Evolutionary conservation across 1,140 invertebrate genomes (phyloP), one percentile per base, ranked within the genome.

Genomic region (Neodiprion lecontei): DNA sequence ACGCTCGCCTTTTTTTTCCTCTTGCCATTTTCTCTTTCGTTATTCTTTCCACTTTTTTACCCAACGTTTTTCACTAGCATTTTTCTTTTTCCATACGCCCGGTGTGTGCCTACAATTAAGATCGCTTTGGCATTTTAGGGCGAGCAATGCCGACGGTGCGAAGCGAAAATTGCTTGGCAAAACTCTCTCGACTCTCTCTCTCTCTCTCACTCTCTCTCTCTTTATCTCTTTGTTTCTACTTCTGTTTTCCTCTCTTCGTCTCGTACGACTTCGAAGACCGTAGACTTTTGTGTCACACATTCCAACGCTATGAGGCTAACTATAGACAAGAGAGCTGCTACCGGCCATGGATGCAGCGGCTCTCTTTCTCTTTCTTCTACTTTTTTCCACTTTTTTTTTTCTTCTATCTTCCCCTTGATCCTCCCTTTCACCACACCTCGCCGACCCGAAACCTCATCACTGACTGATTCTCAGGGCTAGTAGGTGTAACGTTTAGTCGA

Each of bases 31-130:
- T 72, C 11, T 49, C 23, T 7, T 70, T 70, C 53, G 48, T 50
- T 72, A 49, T 61, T 23, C 28, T 72, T 72, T 72, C 50, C 14
- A 67, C 67, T 14, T 73, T 69, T 74, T 70, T 68, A 23, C 11
- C 66, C 53, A 67, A 50, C 67, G 67, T 70, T 75, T 70, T 23
- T 65, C 47, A 23, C 65, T 75, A 61, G 47, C 67, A 67, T 75
- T 61, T 72, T 21, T 69, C 11, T 68, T 47, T 48, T 47, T 50
- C 67, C 66, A 40, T 40, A 40, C 28, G 28, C 28, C 28, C 28
- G 28, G 70, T 69, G 67, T 47, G 68, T 72, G 48, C 48, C 10
- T 61, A 69, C 73, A 53, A 50, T 70, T 73, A 47, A 49, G 70
- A 69, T 73, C 69, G 72, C 67, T 68, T 53, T 61, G 69, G 53